Evolutionary conservation across 2,113 vertebrate species (phyloP), one percentile per base, ranked within the genome.

Genomic region (Pelecanus crispus): DNA sequence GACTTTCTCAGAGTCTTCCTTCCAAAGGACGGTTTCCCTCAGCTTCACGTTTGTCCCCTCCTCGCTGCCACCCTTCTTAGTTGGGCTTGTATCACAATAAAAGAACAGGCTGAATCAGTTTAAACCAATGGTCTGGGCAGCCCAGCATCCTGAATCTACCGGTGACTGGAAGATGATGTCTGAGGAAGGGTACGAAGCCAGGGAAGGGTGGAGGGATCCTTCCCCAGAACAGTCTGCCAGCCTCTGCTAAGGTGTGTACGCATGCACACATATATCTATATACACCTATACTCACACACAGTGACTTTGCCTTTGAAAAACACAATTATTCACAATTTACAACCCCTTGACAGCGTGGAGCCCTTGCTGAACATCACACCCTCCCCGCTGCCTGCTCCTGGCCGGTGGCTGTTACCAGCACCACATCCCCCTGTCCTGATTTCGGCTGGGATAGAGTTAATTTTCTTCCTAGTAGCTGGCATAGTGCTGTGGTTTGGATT

Each of bases 241-340:
- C 44, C 63, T 34, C 67, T 81, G 40, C 53, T 29, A 22, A 63
- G 73, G 45, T 28, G 20, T 31, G 18, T 7, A 24, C 4, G 31
- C 40, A 56, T 1, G 3, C 12, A 81, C 36, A 8, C 9, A 17
- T 1, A 1, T 25, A 56, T 7, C 17, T 28, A 9, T 10, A 26
- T 2, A 44, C 19, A 28, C 2, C 1, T 36, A 20, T 8, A 36
- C 19, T 36, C 61, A 18, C 13, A 49, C 28, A 61, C 14, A 6
- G 9, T 4, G 40, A 32, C 29, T 50, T n/a, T 16, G n/a, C n/a
- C 67, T 40, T 16, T 28, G 16, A 59, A 63, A 72, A 36, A 17
- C 29, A 62, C n/a, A 9, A 20, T 42, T 31, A 79, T 34, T 75
- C 40, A 44, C 55, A 22, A 21, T 52, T 77, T 61, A 59, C 62